Percentiles rank a stretch among this genome's conserved stretches.
Conservation (phyloP, 2,888 invertebrate species). For the Aphidius colemani region DNA sequence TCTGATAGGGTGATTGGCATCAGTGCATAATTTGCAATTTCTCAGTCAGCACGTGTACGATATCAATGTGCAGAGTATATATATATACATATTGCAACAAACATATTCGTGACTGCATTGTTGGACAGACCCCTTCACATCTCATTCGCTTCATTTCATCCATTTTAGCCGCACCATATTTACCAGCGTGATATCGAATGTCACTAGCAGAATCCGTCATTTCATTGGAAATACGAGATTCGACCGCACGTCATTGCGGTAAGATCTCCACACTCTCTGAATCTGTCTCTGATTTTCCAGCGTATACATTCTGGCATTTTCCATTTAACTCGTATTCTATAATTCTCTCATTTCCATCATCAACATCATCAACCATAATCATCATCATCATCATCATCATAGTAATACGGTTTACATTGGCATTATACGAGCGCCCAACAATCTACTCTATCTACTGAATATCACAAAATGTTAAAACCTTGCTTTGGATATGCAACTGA, state of each 20-base stretch:
- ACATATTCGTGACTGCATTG: slow-evolving; percentile 1
- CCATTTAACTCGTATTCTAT: slow-evolving; percentile 1
- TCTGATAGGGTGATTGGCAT: slow-evolving; percentile 21
- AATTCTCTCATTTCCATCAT: no score
- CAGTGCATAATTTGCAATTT: slow-evolving; percentile 18
- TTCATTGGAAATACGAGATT: slow-evolving; percentile 54
- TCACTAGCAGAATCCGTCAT: slow-evolving; percentile 60
- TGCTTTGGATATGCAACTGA: no score
- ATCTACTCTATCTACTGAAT: no score
- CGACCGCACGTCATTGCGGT: slow-evolving; percentile 60
- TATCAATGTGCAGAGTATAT: slow-evolving; percentile 10
- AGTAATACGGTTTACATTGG: no score
- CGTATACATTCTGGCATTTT: slow-evolving; percentile 12
- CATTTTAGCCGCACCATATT: slow-evolving; percentile 38
- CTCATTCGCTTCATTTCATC: slow-evolving; percentile 38
- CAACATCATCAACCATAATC: no score
- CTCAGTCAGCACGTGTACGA: slow-evolving; percentile 24
- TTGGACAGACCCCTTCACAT: slow-evolving; percentile 17
- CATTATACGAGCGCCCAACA: no score
- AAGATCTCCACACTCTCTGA: slow-evolving; percentile 50
- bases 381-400: no score
- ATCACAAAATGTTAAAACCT: no score
- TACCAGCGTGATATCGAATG: slow-evolving; percentile 58
- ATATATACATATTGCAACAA: slow-evolving; percentile 3
- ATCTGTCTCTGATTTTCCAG: slow-evolving; percentile 50